phyloP scores from a whole-genome alignment of 1,140 invertebrate genomes.

The Phymastichus coffea region DNA sequence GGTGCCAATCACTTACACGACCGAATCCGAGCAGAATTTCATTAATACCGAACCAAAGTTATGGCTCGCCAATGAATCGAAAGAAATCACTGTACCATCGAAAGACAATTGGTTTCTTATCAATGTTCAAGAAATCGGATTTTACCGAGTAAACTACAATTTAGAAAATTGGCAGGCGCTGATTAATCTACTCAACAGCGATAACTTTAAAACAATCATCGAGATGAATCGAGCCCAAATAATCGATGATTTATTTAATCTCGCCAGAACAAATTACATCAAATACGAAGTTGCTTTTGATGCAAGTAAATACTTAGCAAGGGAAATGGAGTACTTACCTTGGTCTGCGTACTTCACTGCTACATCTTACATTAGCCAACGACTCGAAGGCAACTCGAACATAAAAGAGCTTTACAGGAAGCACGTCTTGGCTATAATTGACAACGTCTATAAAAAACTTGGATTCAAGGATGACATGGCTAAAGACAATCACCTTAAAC shows the following conservation, averaged over 20 bases:
- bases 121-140: slow-evolving; percentile 65
- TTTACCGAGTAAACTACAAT: slow-evolving; percentile 68
- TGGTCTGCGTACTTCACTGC: slow-evolving; percentile 46
- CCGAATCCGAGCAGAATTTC: slow-evolving; percentile 14
- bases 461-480: slow-evolving; percentile 43
- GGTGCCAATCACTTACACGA: slow-evolving; percentile 39
- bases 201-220: slow-evolving; percentile 55
- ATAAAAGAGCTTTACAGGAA: slow-evolving; percentile 14
- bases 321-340: slow-evolving; percentile 57
- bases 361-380: neutral
- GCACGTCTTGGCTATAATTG: slow-evolving; percentile 31
- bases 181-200: slow-evolving; percentile 52
- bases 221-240: slow-evolving; percentile 64
- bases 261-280: slow-evolving; percentile 50
- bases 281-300: slow-evolving; percentile 42
- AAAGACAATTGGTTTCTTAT: slow-evolving; percentile 59
- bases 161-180: slow-evolving; percentile 55
- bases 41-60: slow-evolving; percentile 28
- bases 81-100: slow-evolving; percentile 30
- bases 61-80: slow-evolving; percentile 42
- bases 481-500: slow-evolving; percentile 50
- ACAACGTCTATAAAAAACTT: slow-evolving; percentile 42
- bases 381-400: neutral
- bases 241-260: slow-evolving; percentile 57
- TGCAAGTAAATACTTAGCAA: slow-evolving; percentile 61